phyloP scores from a whole-genome alignment of 2,113 vertebrate species.

The Bettongia penicillata region DNA sequence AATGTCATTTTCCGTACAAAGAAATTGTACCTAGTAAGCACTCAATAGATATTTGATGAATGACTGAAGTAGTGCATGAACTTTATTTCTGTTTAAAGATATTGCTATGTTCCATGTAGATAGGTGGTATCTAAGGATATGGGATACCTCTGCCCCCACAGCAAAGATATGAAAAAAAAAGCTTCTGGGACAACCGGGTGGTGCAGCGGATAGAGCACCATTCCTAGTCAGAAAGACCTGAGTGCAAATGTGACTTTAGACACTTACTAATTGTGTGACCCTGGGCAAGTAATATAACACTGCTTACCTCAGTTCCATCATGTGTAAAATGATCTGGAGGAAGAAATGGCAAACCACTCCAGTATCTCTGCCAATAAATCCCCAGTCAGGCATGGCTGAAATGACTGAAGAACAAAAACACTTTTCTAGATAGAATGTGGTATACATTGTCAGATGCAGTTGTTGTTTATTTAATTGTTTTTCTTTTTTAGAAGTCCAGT shows the following conservation, averaged over 20 bases:
- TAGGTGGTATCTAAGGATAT: neutral
- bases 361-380: neutral
- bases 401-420: neutral
- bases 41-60: slow-evolving; percentile 25
- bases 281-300: neutral
- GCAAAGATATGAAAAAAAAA: neutral
- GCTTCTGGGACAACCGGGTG: neutral
- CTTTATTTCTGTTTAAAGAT: slow-evolving; percentile 42
- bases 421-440: neutral
- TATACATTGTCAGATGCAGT: neutral
- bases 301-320: neutral
- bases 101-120: neutral
- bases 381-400: neutral
- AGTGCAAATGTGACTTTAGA: neutral
- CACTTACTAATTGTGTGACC: neutral
- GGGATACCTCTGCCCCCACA: neutral
- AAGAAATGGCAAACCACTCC: neutral
- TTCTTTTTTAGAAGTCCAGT: neutral
- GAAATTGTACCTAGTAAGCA: slow-evolving; percentile 12
- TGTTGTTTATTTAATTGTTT: neutral
- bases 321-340: neutral
- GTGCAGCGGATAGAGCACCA: neutral
- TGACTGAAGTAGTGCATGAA: neutral
- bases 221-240: neutral
- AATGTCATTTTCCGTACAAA: neutral